Conservation (phyloP, 2,797 vertebrate species). For the Orestias chungarensis region DNA sequence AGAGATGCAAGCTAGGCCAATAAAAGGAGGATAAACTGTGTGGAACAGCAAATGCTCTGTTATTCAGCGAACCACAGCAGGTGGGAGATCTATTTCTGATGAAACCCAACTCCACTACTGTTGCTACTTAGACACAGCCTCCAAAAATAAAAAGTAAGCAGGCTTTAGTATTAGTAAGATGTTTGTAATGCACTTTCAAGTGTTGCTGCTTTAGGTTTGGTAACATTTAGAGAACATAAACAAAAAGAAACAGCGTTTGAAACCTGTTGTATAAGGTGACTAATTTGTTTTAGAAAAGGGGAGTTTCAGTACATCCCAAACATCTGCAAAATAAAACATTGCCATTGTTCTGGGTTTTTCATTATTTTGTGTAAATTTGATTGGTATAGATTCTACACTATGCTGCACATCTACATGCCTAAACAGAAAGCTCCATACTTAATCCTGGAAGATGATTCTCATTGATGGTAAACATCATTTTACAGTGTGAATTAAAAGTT, state of each 20-base stretch:
- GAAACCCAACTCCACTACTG: conserved; percentile 68
- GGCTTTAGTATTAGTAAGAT: conserved; percentile 37
- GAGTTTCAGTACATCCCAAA: neutral
- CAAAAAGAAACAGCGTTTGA: neutral
- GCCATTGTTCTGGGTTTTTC: neutral
- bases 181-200: conserved; percentile 50
- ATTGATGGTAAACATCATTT: too few species aligned
- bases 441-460: neutral
- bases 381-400: neutral
- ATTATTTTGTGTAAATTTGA: neutral
- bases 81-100: conserved; percentile 80
- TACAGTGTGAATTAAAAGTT: too few species aligned
- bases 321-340: neutral
- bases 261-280: too few species aligned
- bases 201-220: conserved; percentile 33
- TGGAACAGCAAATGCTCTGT: conserved; percentile 62
- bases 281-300: neutral
- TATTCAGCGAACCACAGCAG: conserved; percentile 74
- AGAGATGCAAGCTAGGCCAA: conserved; percentile 14
- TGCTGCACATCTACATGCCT: neutral
- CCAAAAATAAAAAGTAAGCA: conserved; percentile 23
- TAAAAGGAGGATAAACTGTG: conserved; percentile 37
- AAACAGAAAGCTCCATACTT: neutral
- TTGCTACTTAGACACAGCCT: conserved; percentile 37
- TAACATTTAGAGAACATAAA: neutral